These are phyloP conservation scores for Raja brachyura DNA, from an alignment of 2,113 vertebrate species.

Conservation along the genomic window DNA sequence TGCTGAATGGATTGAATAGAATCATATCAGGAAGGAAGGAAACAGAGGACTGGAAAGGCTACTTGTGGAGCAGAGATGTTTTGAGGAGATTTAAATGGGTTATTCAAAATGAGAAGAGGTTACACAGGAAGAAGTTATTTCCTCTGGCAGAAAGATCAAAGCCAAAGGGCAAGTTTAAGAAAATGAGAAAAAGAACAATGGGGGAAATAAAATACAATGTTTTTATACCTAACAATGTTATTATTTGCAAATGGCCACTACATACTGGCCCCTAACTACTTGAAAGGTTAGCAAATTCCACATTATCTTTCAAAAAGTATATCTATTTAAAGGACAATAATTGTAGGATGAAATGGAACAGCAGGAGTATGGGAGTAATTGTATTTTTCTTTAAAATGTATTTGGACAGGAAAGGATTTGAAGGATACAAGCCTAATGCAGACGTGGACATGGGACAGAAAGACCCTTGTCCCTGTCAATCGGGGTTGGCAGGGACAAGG, in stretches of 20 bases:
- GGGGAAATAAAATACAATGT: not conserved
- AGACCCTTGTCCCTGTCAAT: too few relatives aligned
- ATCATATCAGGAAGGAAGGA: too few relatives aligned
- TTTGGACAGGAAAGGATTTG: too few relatives aligned
- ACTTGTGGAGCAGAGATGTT: too few relatives aligned
- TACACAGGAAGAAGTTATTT: not conserved
- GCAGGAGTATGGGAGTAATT: not conserved
- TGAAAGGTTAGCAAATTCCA: not conserved
- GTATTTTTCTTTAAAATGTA: not conserved
- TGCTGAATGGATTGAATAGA: too few relatives aligned
- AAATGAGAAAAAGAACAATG: not conserved
- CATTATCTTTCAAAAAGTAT: not conserved
- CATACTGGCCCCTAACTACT: not conserved
- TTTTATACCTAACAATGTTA: not conserved
- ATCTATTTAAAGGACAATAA: not conserved
- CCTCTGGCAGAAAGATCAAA: not conserved
- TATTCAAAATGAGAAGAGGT: too few relatives aligned
- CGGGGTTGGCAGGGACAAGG: too few relatives aligned
- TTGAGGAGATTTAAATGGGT: too few relatives aligned
- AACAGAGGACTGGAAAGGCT: too few relatives aligned
- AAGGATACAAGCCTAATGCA: too few relatives aligned
- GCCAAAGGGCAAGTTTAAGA: not conserved
- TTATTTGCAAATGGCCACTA: not conserved
- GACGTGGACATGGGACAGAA: too few relatives aligned
- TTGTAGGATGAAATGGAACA: not conserved